Percentiles rank a stretch among this genome's conserved stretches.
Conservation (phyloP, 2,888 invertebrate genomes). For the Matsumyia berberina region DNA sequence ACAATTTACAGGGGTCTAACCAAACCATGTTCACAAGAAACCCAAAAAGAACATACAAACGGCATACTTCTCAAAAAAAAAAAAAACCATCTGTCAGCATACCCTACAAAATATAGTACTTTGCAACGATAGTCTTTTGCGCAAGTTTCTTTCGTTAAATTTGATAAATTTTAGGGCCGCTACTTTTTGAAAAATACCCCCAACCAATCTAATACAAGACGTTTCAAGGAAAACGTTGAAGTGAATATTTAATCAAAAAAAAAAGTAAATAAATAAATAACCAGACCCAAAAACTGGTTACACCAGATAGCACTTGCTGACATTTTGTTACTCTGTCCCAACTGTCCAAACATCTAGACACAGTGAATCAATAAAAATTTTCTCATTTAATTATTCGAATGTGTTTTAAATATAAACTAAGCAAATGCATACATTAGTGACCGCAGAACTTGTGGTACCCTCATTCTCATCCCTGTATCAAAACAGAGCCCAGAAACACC, state of each 20-base stretch:
- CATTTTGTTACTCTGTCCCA: constrained; percentile 19
- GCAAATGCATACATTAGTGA: not conserved
- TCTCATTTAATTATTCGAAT: constrained; percentile 16
- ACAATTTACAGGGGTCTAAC: too few relatives aligned
- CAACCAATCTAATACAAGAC: not conserved
- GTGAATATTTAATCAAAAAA: not conserved
- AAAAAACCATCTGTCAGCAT: too few relatives aligned
- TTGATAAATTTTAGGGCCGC: not conserved
- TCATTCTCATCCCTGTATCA: not conserved
- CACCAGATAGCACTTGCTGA: constrained; percentile 10
- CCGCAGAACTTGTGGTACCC: not conserved
- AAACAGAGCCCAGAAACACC: not conserved
- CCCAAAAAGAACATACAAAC: too few relatives aligned
- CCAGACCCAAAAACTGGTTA: constrained; percentile 12
- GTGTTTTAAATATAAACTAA: not conserved
- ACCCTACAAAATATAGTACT: too few relatives aligned
- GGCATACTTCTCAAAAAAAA: too few relatives aligned
- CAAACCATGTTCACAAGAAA: too few relatives aligned
- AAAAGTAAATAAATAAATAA: not conserved
- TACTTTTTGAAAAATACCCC: not conserved
- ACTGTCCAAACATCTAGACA: not conserved
- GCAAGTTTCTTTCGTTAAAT: too few relatives aligned
- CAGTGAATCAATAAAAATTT: constrained; percentile 3
- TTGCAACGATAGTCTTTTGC: too few relatives aligned
- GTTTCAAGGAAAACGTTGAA: not conserved